Evolutionary conservation across 1,140 invertebrate genomes (phyloP).

Genomic region (Drosophila arizonae): DNA sequence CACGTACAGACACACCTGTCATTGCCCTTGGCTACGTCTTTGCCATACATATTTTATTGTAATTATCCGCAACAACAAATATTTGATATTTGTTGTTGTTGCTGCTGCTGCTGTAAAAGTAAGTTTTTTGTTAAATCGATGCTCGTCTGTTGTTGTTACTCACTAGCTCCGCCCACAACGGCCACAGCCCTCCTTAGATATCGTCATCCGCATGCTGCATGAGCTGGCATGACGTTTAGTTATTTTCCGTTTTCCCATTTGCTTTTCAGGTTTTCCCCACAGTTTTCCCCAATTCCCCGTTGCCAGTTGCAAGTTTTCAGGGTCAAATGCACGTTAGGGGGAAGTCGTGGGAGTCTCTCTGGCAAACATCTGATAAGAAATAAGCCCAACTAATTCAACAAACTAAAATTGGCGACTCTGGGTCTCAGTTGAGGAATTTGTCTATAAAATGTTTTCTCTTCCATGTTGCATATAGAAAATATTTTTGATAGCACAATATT

Average conservation of each 20-base stretch:
- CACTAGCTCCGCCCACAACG: not conserved
- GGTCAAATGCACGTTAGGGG: constrained; percentile 44
- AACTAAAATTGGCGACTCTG: not conserved
- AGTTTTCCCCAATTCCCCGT: constrained; percentile 14
- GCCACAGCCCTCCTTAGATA: not conserved
- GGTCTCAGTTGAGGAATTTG: no score
- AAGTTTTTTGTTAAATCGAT: constrained; percentile 60
- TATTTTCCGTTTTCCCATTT: constrained; percentile 43
- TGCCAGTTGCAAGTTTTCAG: constrained; percentile 32
- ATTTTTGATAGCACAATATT: no score
- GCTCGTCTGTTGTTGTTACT: constrained; percentile 18
- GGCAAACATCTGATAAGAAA: constrained; percentile 28
- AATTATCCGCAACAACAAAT: constrained; percentile 45
- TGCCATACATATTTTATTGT: constrained; percentile 28
- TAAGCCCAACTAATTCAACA: not conserved
- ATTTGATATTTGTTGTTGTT: constrained; percentile 29
- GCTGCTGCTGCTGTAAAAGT: constrained; percentile 30
- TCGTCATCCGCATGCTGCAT: constrained; percentile 40
- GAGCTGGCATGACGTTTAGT: constrained; percentile 50
- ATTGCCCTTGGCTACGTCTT: constrained; percentile 10
- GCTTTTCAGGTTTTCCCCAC: constrained; percentile 8
- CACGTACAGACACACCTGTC: not conserved
- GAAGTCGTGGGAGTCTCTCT: constrained; percentile 28
- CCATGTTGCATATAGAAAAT: no score
- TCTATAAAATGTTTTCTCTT: no score